Conservation (phyloP, 2,113 vertebrate genomes). For the Crotophaga sulcirostris region DNA sequence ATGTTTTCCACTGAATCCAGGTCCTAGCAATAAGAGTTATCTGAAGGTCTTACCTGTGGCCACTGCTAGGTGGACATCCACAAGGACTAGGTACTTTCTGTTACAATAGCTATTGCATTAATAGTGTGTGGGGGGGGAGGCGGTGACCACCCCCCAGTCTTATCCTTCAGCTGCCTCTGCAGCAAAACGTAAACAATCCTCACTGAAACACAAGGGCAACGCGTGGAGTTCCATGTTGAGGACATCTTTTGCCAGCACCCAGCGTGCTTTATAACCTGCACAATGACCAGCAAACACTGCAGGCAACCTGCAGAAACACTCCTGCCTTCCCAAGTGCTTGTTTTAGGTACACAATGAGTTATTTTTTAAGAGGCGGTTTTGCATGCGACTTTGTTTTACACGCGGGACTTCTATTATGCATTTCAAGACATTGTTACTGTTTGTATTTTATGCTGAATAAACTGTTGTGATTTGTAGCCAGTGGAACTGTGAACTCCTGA, state of each 20-base stretch:
- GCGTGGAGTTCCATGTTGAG: fast-evolving
- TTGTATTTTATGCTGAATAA: conserved; percentile 43
- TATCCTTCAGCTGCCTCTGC: background rate
- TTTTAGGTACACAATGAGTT: background rate
- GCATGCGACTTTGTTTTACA: conserved; percentile 4
- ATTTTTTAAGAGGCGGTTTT: background rate
- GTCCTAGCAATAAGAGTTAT: background rate
- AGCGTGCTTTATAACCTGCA: fast-evolving
- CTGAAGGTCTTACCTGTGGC: fast-evolving
- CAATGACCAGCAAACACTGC: background rate
- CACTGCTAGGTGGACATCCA: background rate
- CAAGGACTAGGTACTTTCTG: fast-evolving
- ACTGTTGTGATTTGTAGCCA: background rate
- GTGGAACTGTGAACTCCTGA: fast-evolving
- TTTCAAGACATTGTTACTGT: background rate
- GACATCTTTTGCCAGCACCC: background rate
- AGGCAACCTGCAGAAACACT: background rate
- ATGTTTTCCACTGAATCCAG: background rate
- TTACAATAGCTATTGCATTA: background rate
- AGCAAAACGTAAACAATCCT: background rate
- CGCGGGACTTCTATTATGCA: background rate
- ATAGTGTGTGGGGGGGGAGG: background rate
- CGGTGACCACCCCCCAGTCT: fast-evolving
- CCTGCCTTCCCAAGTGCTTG: background rate
- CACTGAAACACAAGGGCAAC: fast-evolving